phyloP scores from a whole-genome alignment of 1,140 invertebrate species.

The Ectropis grisescens region DNA sequence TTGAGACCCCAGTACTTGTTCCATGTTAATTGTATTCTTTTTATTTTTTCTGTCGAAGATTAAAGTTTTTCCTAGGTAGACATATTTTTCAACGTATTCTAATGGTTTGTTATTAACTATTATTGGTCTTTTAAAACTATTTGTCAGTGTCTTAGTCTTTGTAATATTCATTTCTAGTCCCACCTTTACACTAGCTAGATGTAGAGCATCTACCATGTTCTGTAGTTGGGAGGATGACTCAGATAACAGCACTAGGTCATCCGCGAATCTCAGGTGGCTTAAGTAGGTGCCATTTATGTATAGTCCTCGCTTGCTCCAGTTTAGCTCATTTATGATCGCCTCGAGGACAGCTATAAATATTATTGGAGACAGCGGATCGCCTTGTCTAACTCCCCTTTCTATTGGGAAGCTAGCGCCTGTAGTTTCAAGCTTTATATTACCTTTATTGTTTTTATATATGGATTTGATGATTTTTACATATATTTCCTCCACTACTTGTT shows the following conservation, averaged over 20 bases:
- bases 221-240: not conserved
- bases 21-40: too few relatives aligned
- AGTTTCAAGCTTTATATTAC: too few relatives aligned
- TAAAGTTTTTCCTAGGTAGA: too few relatives aligned
- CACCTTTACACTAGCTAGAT: not conserved
- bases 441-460: too few relatives aligned
- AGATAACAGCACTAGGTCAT: not conserved
- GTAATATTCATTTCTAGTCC: not conserved
- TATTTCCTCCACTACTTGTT: too few relatives aligned
- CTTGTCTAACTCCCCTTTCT: too few relatives aligned
- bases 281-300: not conserved
- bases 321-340: not conserved
- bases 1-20: too few relatives aligned
- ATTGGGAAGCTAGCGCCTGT: too few relatives aligned
- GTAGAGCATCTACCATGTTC: not conserved
- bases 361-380: not conserved
- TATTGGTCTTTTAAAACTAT: not conserved
- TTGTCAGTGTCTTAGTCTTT: not conserved
- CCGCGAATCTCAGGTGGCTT: not conserved
- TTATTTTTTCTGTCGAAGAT: too few relatives aligned
- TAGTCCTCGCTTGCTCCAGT: not conserved
- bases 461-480: too few relatives aligned
- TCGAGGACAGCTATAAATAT: conserved; percentile 1
- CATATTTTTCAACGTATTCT: too few relatives aligned
- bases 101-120: not conserved